Base-by-base conservation (phyloP, 2,797 vertebrate species). In the Oreonectes daqikongensis region DNA sequence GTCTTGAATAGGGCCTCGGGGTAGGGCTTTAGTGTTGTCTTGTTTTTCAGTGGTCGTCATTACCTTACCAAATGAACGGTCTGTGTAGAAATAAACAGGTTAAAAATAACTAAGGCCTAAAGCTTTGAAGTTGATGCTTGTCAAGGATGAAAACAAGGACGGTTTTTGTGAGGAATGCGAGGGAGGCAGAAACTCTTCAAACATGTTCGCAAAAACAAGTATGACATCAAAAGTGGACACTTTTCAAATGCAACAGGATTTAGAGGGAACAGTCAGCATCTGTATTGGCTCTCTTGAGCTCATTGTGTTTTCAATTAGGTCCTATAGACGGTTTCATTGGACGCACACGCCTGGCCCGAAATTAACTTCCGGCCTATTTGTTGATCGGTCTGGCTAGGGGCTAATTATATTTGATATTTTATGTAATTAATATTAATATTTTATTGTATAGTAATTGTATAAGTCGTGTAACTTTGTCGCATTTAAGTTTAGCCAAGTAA, bases 11-110 rank as follows among this genome's bases (percentile, higher is more conserved):
- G 82, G 66, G 53, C 46, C 65, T 59, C 60, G 44, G 80, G 75
- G 74, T 81, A 68, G 69, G 70, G 76, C 85, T 85, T 44, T 28
- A 65, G 66, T 75, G 75, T 73, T 80, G 32, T 55, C 55, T 57
- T 70, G 50, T 75, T 61, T 53, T 79, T 55, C 48, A 63, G 65
- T 66, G 20, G 46, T 35, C 28, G n/a, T 60, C 66, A 60, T 66
- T 61, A 74, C 61, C 46, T 52, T 53, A 75, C 52, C 50, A 72
- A 50, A 64, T 55, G 67, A 67, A 61, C 42, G 65, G 64, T 46
- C 66, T 50, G 30, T 52, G 67, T 74, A 35, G 76, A 81, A 75
- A 78, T 70, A 78, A 81, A 74, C 71, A 66, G 57, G 66, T 78
- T 66, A 60, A 81, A 65, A 81, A 75, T 69, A 70, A 52, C 50